Base-by-base conservation (phyloP, 2,888 invertebrate species). In the Phengaris arion region DNA sequence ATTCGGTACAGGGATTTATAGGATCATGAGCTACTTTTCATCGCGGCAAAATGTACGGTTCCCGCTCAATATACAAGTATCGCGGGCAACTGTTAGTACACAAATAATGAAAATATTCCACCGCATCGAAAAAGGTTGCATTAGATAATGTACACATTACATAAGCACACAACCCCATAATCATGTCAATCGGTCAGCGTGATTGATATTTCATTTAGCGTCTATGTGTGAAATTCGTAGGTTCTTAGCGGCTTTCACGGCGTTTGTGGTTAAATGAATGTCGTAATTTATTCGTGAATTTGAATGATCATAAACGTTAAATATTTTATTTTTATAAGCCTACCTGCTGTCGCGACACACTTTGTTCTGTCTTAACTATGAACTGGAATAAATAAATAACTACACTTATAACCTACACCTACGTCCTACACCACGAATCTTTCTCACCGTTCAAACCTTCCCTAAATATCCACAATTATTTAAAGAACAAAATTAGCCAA, bases 161-260 rank as follows among this genome's bases (percentile, higher is more conserved):
- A 4, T 72, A 52, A 72, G 54, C 54, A 72, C 35, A 70, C 8
- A 70, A 70, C 72, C 70, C 72, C 72, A 54, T 72, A 72, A 54
- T 72, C 54, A 72, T 72, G 72, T 72, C 72, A 72, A 54, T 72
- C 72, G 72, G 72, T 72, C 72, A 72, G 54, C 54, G 52, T 35
- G 72, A 52, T 70, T 69, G 48, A 70, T 70, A 70, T 70, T 51
- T 70, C 10, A 70, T 48, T 72, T 72, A 12, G 52, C 72, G 52
- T 54, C 72, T 54, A n/a, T 8, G 72, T 72, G 72, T 54, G 54
- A 72, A 7, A 22, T 10, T 46, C 15, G 69, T 69, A 51, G 51
- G 52, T 10, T 69, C 59, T 48, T 69, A 15, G 10, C 51, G 35
- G 51, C 70, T 70, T 70, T 70, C 72, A 22, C 72, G 48, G n/a